These are phyloP conservation scores for Drosophila tropicalis DNA, from an alignment of 1,140 invertebrate genomes.

Conservation along the genomic window DNA sequence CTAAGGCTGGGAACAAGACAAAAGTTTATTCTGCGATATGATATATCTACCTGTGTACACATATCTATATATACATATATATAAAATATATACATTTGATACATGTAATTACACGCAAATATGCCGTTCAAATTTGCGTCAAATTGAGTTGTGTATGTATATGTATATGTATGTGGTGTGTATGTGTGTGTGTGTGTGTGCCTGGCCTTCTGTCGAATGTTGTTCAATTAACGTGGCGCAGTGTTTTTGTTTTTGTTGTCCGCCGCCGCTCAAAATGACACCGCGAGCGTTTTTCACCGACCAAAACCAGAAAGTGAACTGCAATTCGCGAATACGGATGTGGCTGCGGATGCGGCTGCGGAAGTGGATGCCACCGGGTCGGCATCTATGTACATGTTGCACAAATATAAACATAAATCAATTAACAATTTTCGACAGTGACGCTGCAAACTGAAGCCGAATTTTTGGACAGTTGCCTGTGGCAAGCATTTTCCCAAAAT, in stretches of 20 bases:
- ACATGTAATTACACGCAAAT: constrained; percentile 76
- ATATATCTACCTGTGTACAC: constrained; percentile 16
- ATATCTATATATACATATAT: constrained; percentile 41
- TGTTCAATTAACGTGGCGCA: constrained; percentile 72
- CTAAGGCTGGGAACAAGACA: constrained; percentile 49
- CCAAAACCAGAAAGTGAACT: constrained; percentile 25
- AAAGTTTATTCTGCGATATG: constrained; percentile 45
- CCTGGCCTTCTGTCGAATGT: constrained; percentile 59
- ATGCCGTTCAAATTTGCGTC: constrained; percentile 64
- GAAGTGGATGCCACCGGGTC: constrained; percentile 20
- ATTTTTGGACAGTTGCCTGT: constrained; percentile 48
- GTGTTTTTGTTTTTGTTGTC: constrained; percentile 75
- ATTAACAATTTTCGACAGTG: constrained; percentile 71
- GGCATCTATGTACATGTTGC: constrained; percentile 71
- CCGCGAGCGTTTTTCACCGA: constrained; percentile 67
- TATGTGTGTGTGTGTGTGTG: constrained; percentile 15
- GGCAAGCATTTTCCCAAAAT: constrained; percentile 52
- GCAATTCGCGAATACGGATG: constrained; percentile 23
- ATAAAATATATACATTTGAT: constrained; percentile 53
- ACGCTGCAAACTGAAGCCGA: neutral
- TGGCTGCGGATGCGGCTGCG: constrained; percentile 2
- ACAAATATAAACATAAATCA: constrained; percentile 82
- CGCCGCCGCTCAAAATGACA: constrained; percentile 51
- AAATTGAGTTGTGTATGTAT: constrained; percentile 60
- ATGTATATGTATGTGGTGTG: neutral